Evolutionary conservation across 2,113 vertebrate genomes (phyloP).

Genomic region (Tachycineta bicolor): DNA sequence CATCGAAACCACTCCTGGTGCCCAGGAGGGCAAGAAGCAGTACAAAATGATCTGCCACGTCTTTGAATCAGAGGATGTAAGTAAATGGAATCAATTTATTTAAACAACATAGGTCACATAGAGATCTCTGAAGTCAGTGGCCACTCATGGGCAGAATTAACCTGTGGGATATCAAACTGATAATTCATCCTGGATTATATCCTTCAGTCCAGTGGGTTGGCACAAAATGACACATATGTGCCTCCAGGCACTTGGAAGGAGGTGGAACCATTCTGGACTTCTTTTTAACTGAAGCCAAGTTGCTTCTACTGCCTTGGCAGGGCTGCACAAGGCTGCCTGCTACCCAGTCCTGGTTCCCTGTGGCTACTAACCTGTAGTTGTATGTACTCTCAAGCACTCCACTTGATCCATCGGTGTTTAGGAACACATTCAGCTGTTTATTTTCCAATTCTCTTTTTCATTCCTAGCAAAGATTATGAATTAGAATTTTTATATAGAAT

Average conservation of each 20-base stretch:
- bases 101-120: accelerated
- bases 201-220: not conserved
- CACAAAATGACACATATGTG: not conserved
- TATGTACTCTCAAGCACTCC: accelerated
- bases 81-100: slow-evolving; percentile 45
- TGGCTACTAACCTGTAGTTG: not conserved
- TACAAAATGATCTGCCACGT: slow-evolving; percentile 99
- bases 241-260: not conserved
- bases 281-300: not conserved
- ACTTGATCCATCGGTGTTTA: not conserved
- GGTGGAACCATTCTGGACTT: not conserved
- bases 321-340: not conserved
- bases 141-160: not conserved
- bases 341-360: not conserved
- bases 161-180: not conserved
- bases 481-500: not conserved
- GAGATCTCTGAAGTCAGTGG: not conserved
- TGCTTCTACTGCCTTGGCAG: not conserved
- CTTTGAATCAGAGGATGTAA: slow-evolving; percentile 98
- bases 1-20: slow-evolving; percentile 92
- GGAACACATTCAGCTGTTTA: not conserved
- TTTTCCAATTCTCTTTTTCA: not conserved
- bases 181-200: not conserved
- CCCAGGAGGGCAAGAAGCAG: slow-evolving; percentile 93
- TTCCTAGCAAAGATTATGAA: not conserved